Percentiles rank a stretch among this genome's conserved stretches.
phyloP scores from a whole-genome alignment of 2,888 invertebrate species.

The Ypsolopha scabrella region DNA sequence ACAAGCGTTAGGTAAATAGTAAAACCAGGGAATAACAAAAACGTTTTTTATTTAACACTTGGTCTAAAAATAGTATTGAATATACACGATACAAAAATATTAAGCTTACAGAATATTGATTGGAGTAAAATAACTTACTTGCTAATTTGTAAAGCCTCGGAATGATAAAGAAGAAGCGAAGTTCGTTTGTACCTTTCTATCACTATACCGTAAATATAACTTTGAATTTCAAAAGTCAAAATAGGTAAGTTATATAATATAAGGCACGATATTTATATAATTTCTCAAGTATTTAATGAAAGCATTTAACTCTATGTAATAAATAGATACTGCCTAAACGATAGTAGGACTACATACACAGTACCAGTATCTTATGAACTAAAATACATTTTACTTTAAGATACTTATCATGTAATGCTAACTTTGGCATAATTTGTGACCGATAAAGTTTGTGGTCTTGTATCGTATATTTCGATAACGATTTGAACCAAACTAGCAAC shows the following conservation, averaged over 20 bases:
- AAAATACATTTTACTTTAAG: not conserved
- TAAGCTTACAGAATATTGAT: not conserved
- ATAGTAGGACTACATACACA: not conserved
- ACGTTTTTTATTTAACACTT: constrained; percentile 62
- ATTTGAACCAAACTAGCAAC: no score
- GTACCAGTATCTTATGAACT: not conserved
- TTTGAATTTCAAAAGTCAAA: constrained; percentile 29
- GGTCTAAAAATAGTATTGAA: constrained; percentile 20
- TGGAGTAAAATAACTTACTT: not conserved
- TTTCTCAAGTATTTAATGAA: not conserved
- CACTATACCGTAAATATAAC: constrained; percentile 24
- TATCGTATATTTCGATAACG: no score
- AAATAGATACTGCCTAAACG: not conserved
- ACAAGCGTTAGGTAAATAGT: constrained; percentile 46
- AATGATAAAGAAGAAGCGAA: not conserved
- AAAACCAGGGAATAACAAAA: constrained; percentile 67
- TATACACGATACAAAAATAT: constrained; percentile 3
- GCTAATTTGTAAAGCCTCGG: not conserved
- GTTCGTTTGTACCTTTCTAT: not conserved
- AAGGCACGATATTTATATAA: not conserved
- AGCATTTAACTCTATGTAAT: not conserved
- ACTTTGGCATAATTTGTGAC: constrained; percentile 61
- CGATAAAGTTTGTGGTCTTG: not conserved
- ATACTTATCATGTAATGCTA: constrained; percentile 17
- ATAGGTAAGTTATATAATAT: constrained; percentile 18